These are phyloP conservation scores for Eremobia ochroleuca DNA, from an alignment of 2,888 invertebrate genomes.

Conservation along the genomic window DNA sequence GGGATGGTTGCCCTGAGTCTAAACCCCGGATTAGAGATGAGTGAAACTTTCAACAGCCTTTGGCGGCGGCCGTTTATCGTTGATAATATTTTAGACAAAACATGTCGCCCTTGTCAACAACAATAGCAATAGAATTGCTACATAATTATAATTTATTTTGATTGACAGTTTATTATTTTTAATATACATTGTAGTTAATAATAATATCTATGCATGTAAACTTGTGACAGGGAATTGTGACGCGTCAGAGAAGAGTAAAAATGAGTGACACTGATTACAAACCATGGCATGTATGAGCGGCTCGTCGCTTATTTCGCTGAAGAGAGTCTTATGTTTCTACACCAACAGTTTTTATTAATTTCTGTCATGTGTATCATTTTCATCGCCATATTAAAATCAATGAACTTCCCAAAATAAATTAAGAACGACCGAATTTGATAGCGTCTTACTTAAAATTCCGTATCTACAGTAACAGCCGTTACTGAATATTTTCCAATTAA, in stretches of 20 bases:
- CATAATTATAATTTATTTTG: background rate
- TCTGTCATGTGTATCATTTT: background rate
- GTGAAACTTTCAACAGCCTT: conserved; percentile 47
- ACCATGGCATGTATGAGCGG: background rate
- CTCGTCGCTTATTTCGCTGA: conserved; percentile 1
- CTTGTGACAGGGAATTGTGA: conserved; percentile 1
- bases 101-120: background rate
- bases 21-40: conserved; percentile 55
- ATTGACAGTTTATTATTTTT: conserved; percentile 10
- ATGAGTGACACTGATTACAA: conserved; percentile 40
- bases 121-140: background rate
- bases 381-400: background rate
- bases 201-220: conserved; percentile 8
- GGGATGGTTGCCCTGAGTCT: conserved; percentile 43
- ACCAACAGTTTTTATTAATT: conserved; percentile 18
- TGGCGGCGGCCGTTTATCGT: conserved; percentile 6
- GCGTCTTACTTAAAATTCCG: background rate
- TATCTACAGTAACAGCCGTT: background rate
- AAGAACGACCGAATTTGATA: background rate
- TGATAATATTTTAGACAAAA: background rate
- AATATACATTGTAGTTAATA: background rate
- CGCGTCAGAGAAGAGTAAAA: conserved; percentile 19
- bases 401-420: background rate
- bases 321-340: background rate
- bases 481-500: conserved; percentile 2